Evolutionary conservation across 2,888 invertebrate genomes (phyloP), one percentile per base, ranked within the genome.

Genomic region (Agapostemon virescens): DNA sequence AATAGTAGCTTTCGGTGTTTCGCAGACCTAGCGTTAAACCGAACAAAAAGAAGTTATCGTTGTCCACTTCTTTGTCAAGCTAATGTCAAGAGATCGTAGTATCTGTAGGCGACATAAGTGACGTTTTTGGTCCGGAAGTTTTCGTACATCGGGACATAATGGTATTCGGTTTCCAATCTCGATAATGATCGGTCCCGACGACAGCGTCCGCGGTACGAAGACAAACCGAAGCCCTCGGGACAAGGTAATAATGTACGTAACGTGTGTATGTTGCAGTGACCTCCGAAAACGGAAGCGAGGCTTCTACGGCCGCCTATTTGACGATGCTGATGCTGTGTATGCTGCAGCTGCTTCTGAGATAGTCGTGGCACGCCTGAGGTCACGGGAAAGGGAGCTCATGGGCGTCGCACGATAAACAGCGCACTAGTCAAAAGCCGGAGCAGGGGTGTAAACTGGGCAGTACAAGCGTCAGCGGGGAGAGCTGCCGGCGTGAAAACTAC

Each of bases 191-290:
- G 6, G 66, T 26, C 40, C 11, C 26, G 66, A 30, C 66, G 30
- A 20, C 42, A 67, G 23, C 30, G 58, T 26, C 15, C 55, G 30
- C 55, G 55, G 26, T 26, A 2, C 45, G 38, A 64, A 55, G 49
- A 9, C 49, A 58, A 67, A 49, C n/a, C 38, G 13, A 36, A 15
- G 33, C n/a, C 20, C 20, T 9, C 67, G 30, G 42, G 66, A 40
- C 70, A 69, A 67, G 42, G 61, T 71, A 78, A 80, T 75, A 80
- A 80, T 42, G 64, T 58, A 26, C 70, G 69, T 69, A 69, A 73
- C 58, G 15, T 67, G 42, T 76, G 69, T 88, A 26, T 91, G 91
- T 91, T 91, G 70, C 91, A 91, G 91, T 91, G 77, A 91, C 90
- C 74, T 90, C 90, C 69, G 91, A 90, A 78, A 91, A 88, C 84